Conservation (phyloP, 1,140 invertebrate species). For the Danaus plexippus region DNA sequence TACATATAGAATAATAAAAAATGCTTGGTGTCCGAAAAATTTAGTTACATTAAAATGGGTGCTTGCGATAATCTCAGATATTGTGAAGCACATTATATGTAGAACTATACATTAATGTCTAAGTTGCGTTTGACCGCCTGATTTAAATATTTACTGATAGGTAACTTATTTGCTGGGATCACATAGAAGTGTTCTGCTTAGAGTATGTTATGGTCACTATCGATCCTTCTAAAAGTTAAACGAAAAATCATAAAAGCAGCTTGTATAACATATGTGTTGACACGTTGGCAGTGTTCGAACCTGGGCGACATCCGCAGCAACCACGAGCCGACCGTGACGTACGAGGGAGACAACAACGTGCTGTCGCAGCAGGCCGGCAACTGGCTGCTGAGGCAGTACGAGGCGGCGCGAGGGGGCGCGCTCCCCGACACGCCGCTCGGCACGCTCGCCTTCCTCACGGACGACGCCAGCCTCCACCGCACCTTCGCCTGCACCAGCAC, state of each 20-base stretch:
- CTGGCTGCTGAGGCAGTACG: constrained; percentile 83
- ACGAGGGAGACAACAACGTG: constrained; percentile 97
- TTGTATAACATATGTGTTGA: not conserved
- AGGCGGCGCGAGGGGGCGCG: constrained; percentile 59
- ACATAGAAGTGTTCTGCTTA: too few relatives aligned
- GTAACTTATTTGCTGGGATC: too few relatives aligned
- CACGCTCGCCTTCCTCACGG: constrained; percentile 75
- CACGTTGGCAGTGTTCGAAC: constrained; percentile 55
- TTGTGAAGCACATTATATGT: too few relatives aligned
- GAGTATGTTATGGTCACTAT: too few relatives aligned
- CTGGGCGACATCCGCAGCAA: constrained; percentile 88
- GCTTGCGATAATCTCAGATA: too few relatives aligned
- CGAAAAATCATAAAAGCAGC: not conserved
- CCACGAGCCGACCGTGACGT: constrained; percentile 94
- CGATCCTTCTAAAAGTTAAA: not conserved
- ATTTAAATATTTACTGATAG: too few relatives aligned
- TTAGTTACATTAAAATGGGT: too few relatives aligned
- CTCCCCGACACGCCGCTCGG: constrained; percentile 74
- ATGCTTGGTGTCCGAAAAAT: too few relatives aligned
- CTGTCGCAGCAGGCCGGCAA: constrained; percentile 95
- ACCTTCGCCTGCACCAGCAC: constrained; percentile 67
- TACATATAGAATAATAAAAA: too few relatives aligned
- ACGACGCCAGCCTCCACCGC: constrained; percentile 65
- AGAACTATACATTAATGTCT: too few relatives aligned
- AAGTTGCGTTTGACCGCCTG: too few relatives aligned